These are phyloP conservation scores for Nemapogon koenigi DNA, from an alignment of 2,888 invertebrate species.

Conservation along the genomic window DNA sequence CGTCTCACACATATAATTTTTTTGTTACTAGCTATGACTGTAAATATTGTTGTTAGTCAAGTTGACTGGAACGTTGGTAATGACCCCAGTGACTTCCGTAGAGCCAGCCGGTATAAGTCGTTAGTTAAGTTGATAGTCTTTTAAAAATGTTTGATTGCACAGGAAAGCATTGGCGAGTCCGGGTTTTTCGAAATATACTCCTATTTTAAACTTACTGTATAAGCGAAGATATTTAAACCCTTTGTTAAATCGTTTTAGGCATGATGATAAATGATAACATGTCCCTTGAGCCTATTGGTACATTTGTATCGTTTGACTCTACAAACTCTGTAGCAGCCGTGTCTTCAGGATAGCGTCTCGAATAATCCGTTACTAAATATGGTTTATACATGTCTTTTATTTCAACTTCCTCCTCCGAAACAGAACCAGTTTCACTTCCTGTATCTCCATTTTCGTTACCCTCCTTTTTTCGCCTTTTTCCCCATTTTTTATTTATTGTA, in stretches of 20 bases:
- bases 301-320: not conserved
- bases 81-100: conserved; percentile 1
- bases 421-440: not conserved
- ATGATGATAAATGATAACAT: not conserved
- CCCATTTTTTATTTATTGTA: too few relatives aligned
- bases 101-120: not conserved
- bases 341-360: conserved; percentile 1
- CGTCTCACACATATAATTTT: not conserved
- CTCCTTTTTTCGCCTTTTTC: not conserved
- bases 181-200: not conserved
- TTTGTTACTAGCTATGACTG: not conserved
- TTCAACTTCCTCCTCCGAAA: not conserved
- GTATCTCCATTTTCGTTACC: not conserved
- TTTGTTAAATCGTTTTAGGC: conserved; percentile 3
- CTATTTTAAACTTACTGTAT: conserved; percentile 2
- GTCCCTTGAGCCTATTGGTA: not conserved
- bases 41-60: not conserved
- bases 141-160: not conserved
- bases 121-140: not conserved
- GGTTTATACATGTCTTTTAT: conserved; percentile 2
- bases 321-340: not conserved
- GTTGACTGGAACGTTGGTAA: not conserved
- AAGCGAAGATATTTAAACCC: conserved; percentile 3
- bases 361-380: conserved; percentile 1
- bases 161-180: not conserved